phyloP scores from a whole-genome alignment of 2,797 vertebrate genomes.

The Darevskia mixta region DNA sequence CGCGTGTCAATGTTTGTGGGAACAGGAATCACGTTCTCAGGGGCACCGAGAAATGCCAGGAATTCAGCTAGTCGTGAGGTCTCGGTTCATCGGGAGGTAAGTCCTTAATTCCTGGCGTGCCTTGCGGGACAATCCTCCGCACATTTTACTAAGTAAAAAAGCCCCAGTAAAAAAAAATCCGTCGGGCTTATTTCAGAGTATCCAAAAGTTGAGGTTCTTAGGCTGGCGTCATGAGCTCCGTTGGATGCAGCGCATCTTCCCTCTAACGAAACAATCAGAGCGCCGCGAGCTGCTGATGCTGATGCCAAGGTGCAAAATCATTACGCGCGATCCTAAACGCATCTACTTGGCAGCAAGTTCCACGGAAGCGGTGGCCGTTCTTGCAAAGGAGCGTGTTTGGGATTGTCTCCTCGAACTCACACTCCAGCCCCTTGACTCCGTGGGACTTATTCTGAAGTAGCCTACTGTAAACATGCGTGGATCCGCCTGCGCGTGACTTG shows the following conservation, averaged over 20 bases:
- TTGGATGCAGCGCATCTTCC: neutral
- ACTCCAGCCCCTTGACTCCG: neutral
- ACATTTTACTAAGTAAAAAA: neutral
- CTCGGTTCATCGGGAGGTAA: conserved; percentile 9
- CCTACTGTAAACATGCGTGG: too few species aligned
- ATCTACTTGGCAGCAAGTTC: neutral
- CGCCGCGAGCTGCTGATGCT: neutral
- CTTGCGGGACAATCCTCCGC: conserved; percentile 21
- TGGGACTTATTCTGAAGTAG: neutral
- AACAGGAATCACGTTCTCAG: neutral
- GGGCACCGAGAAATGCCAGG: neutral
- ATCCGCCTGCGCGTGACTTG: neutral
- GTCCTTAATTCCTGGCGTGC: conserved; percentile 44
- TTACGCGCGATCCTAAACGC: neutral
- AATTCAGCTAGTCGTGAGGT: neutral
- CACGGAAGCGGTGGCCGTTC: neutral
- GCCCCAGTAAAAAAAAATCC: neutral
- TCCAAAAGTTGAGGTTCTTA: neutral
- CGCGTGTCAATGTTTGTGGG: neutral
- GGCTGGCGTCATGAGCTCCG: neutral
- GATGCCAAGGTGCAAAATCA: neutral
- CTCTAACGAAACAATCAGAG: neutral
- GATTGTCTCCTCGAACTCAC: neutral
- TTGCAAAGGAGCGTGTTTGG: neutral
- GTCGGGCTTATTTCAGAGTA: neutral